Conservation (phyloP, 2,888 invertebrate species). For the Rhamnusium bicolor region DNA sequence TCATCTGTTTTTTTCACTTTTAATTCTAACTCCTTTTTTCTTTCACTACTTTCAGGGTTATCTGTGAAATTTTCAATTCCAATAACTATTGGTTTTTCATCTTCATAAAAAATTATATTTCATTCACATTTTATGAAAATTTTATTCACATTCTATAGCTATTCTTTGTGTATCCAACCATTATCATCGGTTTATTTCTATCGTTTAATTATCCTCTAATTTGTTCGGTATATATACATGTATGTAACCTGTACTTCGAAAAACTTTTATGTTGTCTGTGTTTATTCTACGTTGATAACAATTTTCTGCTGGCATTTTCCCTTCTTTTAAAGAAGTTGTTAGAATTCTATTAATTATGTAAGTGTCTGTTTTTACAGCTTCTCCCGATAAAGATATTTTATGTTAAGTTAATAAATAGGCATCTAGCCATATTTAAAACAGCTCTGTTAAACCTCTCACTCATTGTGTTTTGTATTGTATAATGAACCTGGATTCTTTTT, state of each 20-base stretch:
- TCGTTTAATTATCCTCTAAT: not conserved
- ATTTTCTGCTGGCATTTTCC: not conserved
- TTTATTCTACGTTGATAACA: no score
- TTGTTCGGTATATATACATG: not conserved
- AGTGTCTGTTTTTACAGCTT: not conserved
- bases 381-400: not conserved
- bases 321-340: not conserved
- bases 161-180: not conserved
- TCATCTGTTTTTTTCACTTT: not conserved
- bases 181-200: not conserved
- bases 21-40: not conserved
- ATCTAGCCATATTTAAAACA: not conserved
- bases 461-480: not conserved
- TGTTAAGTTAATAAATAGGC: not conserved
- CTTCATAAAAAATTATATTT: not conserved
- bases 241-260: not conserved
- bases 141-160: no score
- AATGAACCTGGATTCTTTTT: not conserved
- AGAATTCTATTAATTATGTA: not conserved
- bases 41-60: not conserved
- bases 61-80: not conserved
- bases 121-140: no score
- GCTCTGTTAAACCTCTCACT: not conserved
- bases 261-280: not conserved
- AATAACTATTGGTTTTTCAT: not conserved